phyloP scores from a whole-genome alignment of 2,888 invertebrate genomes.

The Zhuqinia jingwanae region DNA sequence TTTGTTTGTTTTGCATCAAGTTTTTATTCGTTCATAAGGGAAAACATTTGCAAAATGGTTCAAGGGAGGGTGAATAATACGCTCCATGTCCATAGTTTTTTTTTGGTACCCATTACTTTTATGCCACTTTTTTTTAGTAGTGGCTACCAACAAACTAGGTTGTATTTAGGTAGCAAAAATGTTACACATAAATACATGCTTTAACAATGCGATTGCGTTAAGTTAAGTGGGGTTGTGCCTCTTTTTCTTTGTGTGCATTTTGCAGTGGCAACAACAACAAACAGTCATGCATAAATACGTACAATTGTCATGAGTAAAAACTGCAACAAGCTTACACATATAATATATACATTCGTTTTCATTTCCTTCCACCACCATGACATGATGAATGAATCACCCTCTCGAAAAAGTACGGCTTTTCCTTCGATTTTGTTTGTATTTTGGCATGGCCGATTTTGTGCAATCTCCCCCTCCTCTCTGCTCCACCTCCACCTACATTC shows the following conservation, averaged over 20 bases:
- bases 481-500: not conserved
- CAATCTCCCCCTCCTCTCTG: constrained; percentile 3
- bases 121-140: too few species aligned
- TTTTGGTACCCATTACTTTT: too few species aligned
- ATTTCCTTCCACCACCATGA: not conserved
- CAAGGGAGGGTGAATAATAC: too few species aligned
- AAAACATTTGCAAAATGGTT: too few species aligned
- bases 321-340: too few species aligned
- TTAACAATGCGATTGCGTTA: constrained; percentile 10
- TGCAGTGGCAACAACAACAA: constrained; percentile 7
- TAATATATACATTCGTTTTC: not conserved
- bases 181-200: too few species aligned
- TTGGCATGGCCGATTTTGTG: constrained; percentile 11
- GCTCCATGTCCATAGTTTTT: too few species aligned
- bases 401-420: constrained; percentile 21
- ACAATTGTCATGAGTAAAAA: not conserved
- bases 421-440: constrained; percentile 26
- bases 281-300: not conserved
- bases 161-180: too few species aligned
- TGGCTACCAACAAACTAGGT: too few species aligned
- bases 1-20: too few species aligned
- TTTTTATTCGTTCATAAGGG: too few species aligned
- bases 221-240: not conserved
- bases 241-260: not conserved
- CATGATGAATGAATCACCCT: constrained; percentile 59